Conservation (phyloP, 2,113 vertebrate species). For the Dermatemys mawii region DNA sequence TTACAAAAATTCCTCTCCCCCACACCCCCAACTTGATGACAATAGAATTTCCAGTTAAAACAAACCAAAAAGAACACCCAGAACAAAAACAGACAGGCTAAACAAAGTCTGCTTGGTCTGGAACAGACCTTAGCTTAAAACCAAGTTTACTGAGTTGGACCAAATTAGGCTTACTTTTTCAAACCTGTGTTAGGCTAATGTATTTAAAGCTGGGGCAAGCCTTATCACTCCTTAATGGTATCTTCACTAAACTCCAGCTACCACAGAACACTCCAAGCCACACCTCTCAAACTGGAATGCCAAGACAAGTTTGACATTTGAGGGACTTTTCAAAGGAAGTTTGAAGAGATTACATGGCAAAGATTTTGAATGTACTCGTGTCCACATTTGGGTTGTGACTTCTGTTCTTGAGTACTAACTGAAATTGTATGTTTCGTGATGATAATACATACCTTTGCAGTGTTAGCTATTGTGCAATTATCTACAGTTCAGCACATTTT, state of each 20-base stretch:
- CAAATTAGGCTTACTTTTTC: neutral
- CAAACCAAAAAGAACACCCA: too few relatives aligned
- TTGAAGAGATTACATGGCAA: neutral
- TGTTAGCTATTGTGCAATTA: neutral
- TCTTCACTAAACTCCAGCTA: neutral
- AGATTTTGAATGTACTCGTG: neutral
- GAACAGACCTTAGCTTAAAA: neutral
- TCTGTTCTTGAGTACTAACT: neutral
- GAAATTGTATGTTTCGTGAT: rapidly evolving
- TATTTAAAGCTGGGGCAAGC: neutral
- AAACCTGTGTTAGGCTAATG: too few relatives aligned
- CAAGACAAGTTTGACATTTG: neutral
- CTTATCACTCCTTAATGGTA: rapidly evolving
- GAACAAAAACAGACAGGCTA: neutral
- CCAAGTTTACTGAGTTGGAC: neutral
- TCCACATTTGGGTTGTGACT: neutral
- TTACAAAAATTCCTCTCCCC: neutral
- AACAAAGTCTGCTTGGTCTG: neutral
- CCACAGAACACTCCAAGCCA: neutral
- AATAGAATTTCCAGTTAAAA: neutral
- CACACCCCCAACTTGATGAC: neutral
- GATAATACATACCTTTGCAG: neutral
- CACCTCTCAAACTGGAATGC: neutral
- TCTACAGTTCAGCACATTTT: neutral
- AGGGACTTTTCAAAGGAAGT: neutral